Evolutionary conservation across 2,797 vertebrate species (phyloP).

Genomic region (Lepidocolaptes lacrymiger): DNA sequence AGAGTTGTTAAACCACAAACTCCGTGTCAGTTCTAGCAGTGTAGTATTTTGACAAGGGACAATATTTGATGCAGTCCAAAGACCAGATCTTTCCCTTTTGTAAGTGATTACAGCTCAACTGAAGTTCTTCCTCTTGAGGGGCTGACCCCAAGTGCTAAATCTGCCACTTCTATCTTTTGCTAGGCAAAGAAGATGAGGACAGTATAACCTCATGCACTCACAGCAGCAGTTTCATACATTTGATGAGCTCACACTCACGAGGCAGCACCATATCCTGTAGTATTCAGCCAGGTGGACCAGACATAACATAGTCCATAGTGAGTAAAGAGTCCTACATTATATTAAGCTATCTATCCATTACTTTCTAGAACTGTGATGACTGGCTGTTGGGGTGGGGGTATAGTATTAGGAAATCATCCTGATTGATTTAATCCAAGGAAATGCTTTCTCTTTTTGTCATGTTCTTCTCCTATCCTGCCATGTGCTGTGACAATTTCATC

Average conservation of each 20-base stretch:
- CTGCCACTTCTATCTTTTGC: neutral
- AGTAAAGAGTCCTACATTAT: neutral
- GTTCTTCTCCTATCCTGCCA: fast-evolving
- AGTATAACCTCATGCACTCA: slow-evolving; percentile 2
- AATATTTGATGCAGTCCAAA: neutral
- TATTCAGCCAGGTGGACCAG: slow-evolving; percentile 21
- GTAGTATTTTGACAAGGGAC: neutral
- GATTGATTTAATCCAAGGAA: neutral
- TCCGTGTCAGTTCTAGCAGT: neutral
- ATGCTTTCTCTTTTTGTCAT: neutral
- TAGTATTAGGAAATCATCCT: neutral
- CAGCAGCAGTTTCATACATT: slow-evolving; percentile 30
- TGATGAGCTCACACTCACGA: slow-evolving; percentile 30
- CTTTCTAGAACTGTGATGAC: neutral
- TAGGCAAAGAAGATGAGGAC: slow-evolving; percentile 18
- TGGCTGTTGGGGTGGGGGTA: neutral
- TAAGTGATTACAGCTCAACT: neutral
- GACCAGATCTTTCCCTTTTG: neutral
- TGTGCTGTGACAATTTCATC: neutral
- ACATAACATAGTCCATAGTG: neutral
- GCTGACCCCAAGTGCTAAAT: slow-evolving; percentile 4
- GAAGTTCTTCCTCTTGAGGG: neutral
- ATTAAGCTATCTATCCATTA: neutral
- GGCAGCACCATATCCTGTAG: neutral
- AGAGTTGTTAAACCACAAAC: neutral